Conservation (phyloP, 2,888 invertebrate genomes). For the Rhorus exstirpatorius region DNA sequence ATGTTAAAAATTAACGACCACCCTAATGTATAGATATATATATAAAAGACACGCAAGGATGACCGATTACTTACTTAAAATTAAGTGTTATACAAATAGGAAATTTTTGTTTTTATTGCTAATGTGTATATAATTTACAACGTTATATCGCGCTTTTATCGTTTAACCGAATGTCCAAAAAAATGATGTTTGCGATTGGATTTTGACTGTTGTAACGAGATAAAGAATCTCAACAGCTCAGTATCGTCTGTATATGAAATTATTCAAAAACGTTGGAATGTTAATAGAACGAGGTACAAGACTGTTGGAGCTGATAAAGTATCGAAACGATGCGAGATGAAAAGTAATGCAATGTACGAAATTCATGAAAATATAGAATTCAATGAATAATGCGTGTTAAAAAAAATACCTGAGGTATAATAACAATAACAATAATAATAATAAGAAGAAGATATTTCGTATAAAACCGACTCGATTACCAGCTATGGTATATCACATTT, state of each 20-base stretch:
- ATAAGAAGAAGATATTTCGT: not conserved
- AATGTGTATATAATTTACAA: slow-evolving; percentile 66
- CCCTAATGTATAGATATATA: slow-evolving; percentile 35
- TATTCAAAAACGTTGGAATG: slow-evolving; percentile 61
- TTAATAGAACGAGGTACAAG: no score
- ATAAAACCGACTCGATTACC: slow-evolving; percentile 38
- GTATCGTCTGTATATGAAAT: not conserved
- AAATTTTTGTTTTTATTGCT: slow-evolving; percentile 67
- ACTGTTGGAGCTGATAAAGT: slow-evolving; percentile 22
- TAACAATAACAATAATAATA: no score
- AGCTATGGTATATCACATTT: slow-evolving; percentile 62
- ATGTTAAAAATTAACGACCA: no score
- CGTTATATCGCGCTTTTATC: slow-evolving; percentile 37
- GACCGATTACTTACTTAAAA: slow-evolving; percentile 64
- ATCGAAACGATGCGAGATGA: slow-evolving; percentile 1
- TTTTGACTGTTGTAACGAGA: slow-evolving; percentile 39
- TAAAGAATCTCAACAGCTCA: slow-evolving; percentile 13
- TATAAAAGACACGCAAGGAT: slow-evolving; percentile 69
- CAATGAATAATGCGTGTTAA: slow-evolving; percentile 24
- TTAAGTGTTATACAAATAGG: slow-evolving; percentile 67
- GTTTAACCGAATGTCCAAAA: slow-evolving; percentile 21
- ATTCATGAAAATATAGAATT: slow-evolving; percentile 18
- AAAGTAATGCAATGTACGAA: not conserved
- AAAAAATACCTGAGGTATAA: slow-evolving; percentile 26
- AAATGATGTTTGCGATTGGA: slow-evolving; percentile 46